phyloP scores from a whole-genome alignment of 2,888 invertebrate species.

The Smittia aterrima region DNA sequence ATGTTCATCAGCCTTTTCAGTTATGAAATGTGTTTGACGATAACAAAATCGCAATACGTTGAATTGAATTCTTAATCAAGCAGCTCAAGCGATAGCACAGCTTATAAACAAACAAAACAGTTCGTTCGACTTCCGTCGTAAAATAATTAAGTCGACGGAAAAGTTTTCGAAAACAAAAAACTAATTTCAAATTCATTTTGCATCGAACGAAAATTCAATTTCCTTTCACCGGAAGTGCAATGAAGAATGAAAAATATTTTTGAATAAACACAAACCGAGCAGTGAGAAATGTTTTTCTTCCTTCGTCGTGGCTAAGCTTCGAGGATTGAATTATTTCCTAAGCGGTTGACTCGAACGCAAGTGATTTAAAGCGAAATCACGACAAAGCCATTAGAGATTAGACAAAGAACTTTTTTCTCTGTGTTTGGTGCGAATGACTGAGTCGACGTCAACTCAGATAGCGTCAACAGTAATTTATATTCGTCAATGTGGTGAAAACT shows the following conservation, averaged over 20 bases:
- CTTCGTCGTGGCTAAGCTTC: neutral
- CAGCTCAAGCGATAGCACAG: neutral
- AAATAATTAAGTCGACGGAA: neutral
- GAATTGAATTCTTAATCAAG: neutral
- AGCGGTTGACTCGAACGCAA: neutral
- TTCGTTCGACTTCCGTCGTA: neutral
- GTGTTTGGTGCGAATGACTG: neutral
- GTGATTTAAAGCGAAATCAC: conserved; percentile 1
- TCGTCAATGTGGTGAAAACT: conserved; percentile 32
- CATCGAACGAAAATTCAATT: conserved; percentile 38
- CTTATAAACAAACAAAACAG: neutral
- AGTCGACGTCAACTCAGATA: conserved; percentile 34
- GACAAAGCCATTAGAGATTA: neutral
- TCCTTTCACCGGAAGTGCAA: conserved; percentile 38
- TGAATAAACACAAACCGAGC: neutral
- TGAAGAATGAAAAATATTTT: conserved; percentile 32
- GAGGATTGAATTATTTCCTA: neutral
- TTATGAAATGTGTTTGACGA: neutral
- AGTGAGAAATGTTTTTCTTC: neutral
- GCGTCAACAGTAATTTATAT: conserved; percentile 34
- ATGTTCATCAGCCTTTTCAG: conserved; percentile 12
- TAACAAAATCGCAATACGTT: conserved; percentile 8
- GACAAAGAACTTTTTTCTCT: conserved; percentile 16
- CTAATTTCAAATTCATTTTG: conserved; percentile 28
- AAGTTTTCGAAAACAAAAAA: neutral